Conservation (phyloP, 2,888 invertebrate species). For the Hydroisotoma schaefferi region DNA sequence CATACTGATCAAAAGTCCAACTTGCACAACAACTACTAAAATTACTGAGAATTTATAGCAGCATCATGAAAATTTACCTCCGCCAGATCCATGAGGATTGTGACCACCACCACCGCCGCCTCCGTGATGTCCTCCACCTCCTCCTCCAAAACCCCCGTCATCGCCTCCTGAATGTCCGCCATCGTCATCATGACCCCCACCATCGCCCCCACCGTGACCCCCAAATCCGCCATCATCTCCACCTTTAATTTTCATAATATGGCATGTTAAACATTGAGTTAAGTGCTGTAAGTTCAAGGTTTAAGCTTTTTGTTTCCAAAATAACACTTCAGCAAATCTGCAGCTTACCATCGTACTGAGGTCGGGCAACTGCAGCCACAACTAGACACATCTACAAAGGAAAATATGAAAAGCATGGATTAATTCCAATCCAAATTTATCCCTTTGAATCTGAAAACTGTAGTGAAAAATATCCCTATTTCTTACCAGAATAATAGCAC, state of each 20-base stretch:
- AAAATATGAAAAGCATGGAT: neutral
- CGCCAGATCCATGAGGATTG: constrained; percentile 11
- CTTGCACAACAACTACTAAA: no score
- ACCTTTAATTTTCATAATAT: no score
- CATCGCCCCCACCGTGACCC: constrained; percentile 15
- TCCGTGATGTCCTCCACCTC: constrained; percentile 19
- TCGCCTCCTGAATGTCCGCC: no score
- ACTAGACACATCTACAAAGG: constrained; percentile 37
- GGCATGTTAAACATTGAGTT: neutral
- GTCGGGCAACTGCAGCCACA: constrained; percentile 33
- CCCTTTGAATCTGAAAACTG: no score
- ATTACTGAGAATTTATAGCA: no score
- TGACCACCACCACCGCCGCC: constrained; percentile 12
- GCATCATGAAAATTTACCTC: no score
- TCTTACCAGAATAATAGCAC: constrained; percentile 14
- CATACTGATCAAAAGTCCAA: no score
- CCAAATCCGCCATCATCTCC: constrained; percentile 27
- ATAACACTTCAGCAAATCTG: no score
- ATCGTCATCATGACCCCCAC: constrained; percentile 22
- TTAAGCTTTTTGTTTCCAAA: neutral
- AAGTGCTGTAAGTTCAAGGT: neutral
- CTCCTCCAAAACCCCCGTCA: constrained; percentile 25
- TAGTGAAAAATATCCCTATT: neutral
- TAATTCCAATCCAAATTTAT: neutral
- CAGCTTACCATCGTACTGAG: constrained; percentile 35